phyloP scores from a whole-genome alignment of 2,888 invertebrate species.

The Cyrtodaria siliqua region DNA sequence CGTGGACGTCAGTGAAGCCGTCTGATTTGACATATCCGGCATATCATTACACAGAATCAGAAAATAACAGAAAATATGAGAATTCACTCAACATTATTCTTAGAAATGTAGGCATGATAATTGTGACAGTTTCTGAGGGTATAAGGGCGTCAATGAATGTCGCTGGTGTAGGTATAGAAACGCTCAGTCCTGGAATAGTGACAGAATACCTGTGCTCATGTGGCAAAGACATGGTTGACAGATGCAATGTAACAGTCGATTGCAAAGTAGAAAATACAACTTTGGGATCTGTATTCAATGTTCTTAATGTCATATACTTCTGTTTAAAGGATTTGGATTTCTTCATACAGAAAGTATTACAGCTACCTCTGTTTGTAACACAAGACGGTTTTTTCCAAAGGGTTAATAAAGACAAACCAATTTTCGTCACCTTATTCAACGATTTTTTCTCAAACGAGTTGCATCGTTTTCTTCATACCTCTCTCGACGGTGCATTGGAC shows the following conservation, averaged over 20 bases:
- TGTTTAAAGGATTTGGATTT: constrained; percentile 48
- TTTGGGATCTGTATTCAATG: constrained; percentile 11
- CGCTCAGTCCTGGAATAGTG: constrained; percentile 11
- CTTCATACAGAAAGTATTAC: constrained; percentile 43
- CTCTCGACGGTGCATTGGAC: not conserved
- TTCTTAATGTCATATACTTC: constrained; percentile 53
- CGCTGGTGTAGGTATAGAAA: constrained; percentile 1
- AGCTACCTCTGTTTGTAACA: constrained; percentile 72
- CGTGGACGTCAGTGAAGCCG: too few relatives aligned
- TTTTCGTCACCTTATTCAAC: constrained; percentile 46
- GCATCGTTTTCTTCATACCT: constrained; percentile 16
- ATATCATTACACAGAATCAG: too few relatives aligned
- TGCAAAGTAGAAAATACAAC: constrained; percentile 11
- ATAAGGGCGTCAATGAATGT: constrained; percentile 17
- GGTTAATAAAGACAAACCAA: constrained; percentile 50
- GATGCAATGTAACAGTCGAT: constrained; percentile 4
- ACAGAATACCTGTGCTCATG: constrained; percentile 19
- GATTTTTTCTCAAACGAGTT: constrained; percentile 24
- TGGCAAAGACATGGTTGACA: not conserved
- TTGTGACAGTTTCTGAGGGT: constrained; percentile 7
- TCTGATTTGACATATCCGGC: too few relatives aligned
- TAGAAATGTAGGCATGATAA: constrained; percentile 28
- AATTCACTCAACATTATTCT: constrained; percentile 18
- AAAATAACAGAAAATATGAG: too few relatives aligned
- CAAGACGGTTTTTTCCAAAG: constrained; percentile 58